Evolutionary conservation across 2,113 vertebrate genomes (phyloP), one percentile per base, ranked within the genome.

Genomic region (Apistogramma diplotaenia): DNA sequence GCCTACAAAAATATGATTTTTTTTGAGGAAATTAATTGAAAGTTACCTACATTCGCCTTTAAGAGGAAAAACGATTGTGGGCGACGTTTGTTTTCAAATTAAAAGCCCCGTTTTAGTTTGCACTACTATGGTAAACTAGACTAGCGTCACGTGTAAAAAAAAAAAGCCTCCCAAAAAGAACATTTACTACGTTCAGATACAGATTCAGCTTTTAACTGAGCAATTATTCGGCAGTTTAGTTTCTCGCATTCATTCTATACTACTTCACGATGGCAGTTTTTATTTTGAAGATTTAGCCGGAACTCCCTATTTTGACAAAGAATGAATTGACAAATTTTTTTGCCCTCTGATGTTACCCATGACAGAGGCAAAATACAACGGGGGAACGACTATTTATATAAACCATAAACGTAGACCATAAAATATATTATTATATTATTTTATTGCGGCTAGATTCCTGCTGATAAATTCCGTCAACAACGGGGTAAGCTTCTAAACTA

Each of bases 401-500:
- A 12, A 25, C 31, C 31, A 16, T 16, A 40, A 43, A 29, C 46
- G 3, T 79, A 9, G 43, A 33, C 11, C 16, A 31, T 15, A 33
- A 23, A 18, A 10, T 5, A 54, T 2, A 73, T 37, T 67, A 46
- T 65, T 46, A 46, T 65, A 67, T 46, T 67, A 62, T 40, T 70
- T 43, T 7, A 35, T 23, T 9, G 12, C 46, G 8, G 27, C 16
- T 54, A 23, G 40, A 37, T 81, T 25, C 1, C 73, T 57, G 40
- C 15, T 75, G 59, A 78, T 27, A 49, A 56, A 53, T 54, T 31
- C 61, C 51, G 74, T 40, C 37, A 72, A 82, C 43, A 53, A 78
- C 89, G 93, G 74, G 92, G 93, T 93, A 89, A 92, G 91, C 13
- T 46, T 4, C 8, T 2, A 27, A 35, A 46, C 19, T 8, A 10